These are phyloP conservation scores for Sinodicranocentrus sp. DNA, from an alignment of 2,888 invertebrate species.

Conservation along the genomic window DNA sequence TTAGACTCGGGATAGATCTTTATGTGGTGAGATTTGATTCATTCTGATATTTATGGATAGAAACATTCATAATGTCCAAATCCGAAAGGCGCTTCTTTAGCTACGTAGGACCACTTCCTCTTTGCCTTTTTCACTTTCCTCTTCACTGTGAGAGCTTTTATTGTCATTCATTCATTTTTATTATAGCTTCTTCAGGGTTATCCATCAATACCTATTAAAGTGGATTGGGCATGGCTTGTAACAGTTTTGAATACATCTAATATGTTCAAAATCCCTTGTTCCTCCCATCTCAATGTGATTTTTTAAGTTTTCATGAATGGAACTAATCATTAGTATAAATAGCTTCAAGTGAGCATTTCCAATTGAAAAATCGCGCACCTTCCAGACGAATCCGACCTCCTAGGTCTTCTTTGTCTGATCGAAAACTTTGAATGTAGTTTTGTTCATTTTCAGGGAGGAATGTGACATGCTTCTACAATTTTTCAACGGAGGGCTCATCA, in stretches of 20 bases:
- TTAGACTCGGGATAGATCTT: too few species aligned
- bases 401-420: background rate
- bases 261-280: background rate
- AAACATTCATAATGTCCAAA: too few species aligned
- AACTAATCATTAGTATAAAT: conserved; percentile 41
- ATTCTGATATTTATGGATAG: too few species aligned
- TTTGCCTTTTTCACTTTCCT: conserved; percentile 34
- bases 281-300: background rate
- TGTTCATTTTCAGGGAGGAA: conserved; percentile 7
- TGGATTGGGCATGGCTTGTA: conserved; percentile 18
- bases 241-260: background rate
- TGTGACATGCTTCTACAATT: conserved; percentile 33
- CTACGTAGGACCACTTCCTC: conserved; percentile 55
- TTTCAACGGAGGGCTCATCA: conserved; percentile 34
- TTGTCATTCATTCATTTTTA: background rate
- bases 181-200: conserved; percentile 3
- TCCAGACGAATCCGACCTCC: background rate
- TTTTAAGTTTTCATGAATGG: conserved; percentile 23
- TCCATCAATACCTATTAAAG: conserved; percentile 10
- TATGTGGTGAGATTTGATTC: too few species aligned
- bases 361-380: conserved; percentile 40
- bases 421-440: background rate
- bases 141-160: background rate
- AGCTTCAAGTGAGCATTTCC: conserved; percentile 23
- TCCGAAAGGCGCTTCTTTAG: conserved; percentile 13